Evolutionary conservation across 2,888 invertebrate species (phyloP).

Genomic region (Dysmachus trigonus): DNA sequence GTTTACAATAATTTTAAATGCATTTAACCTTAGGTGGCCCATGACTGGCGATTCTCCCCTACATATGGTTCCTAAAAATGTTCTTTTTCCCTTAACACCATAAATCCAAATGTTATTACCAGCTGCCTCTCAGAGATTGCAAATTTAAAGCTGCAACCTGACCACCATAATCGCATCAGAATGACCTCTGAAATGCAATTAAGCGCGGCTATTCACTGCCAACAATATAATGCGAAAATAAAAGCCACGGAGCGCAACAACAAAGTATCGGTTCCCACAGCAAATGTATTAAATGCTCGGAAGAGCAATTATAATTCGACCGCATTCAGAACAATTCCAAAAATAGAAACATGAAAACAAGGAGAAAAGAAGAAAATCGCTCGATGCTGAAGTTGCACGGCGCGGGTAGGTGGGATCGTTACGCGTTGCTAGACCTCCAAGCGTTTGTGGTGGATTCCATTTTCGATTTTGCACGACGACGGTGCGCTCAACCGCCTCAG

Average conservation of each 20-base stretch:
- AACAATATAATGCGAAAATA: slow-evolving; percentile 10
- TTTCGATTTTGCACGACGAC: slow-evolving; percentile 2
- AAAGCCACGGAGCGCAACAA: neutral
- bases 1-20: too few species aligned
- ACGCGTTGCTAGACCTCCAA: neutral
- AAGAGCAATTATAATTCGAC: slow-evolving; percentile 24
- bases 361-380: neutral
- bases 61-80: too few species aligned
- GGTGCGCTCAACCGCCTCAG: neutral
- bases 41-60: too few species aligned
- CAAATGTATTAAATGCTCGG: slow-evolving; percentile 15
- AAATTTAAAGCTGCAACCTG: neutral
- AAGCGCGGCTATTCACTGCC: neutral
- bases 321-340: slow-evolving; percentile 10
- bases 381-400: neutral
- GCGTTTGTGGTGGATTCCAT: neutral
- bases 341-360: slow-evolving; percentile 14
- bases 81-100: neutral
- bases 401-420: neutral
- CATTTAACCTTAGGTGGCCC: too few species aligned
- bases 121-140: neutral
- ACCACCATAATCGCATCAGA: neutral
- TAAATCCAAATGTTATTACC: neutral
- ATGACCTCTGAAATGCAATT: slow-evolving; percentile 24
- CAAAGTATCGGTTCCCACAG: slow-evolving; percentile 6